Evolutionary conservation across 1,140 invertebrate genomes (phyloP).

Genomic region (Ylistrum balloti): DNA sequence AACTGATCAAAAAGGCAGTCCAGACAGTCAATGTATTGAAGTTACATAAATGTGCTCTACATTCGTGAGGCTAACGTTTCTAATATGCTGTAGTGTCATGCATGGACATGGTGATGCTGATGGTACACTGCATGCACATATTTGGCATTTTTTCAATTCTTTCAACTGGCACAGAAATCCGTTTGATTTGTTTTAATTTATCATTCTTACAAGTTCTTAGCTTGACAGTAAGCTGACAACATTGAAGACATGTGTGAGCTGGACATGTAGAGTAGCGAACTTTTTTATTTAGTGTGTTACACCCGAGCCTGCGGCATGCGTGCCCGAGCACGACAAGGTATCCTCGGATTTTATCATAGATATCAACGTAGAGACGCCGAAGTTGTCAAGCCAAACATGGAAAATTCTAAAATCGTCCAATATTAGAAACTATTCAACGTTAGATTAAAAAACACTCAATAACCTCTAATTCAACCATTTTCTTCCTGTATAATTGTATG

Average conservation of each 20-base stretch:
- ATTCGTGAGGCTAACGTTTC: too few relatives aligned
- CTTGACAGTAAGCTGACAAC: not conserved
- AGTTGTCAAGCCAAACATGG: conserved; percentile 32
- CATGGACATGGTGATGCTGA: not conserved
- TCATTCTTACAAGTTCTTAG: not conserved
- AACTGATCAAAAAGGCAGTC: too few relatives aligned
- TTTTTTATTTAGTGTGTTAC: not conserved
- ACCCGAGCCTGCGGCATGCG: conserved; percentile 21
- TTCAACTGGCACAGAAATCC: too few relatives aligned
- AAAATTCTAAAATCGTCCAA: not conserved
- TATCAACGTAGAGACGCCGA: not conserved
- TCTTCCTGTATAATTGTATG: not conserved
- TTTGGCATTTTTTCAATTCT: not conserved
- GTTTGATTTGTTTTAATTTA: not conserved
- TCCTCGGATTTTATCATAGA: conserved; percentile 15
- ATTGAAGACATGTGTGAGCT: not conserved
- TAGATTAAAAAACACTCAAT: not conserved
- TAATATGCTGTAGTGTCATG: too few relatives aligned
- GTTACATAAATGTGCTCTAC: too few relatives aligned
- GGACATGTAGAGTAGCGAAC: not conserved
- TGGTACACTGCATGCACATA: not conserved
- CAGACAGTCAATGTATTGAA: too few relatives aligned
- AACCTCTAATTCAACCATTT: not conserved
- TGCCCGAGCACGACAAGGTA: conserved; percentile 26
- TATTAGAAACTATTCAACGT: not conserved